A percentile compares a stretch with the other conserved stretches of the same genome.
These are phyloP conservation scores for Sebastiscus albofasciatus DNA, from an alignment of 2,797 vertebrate genomes.

Conservation along the genomic window DNA sequence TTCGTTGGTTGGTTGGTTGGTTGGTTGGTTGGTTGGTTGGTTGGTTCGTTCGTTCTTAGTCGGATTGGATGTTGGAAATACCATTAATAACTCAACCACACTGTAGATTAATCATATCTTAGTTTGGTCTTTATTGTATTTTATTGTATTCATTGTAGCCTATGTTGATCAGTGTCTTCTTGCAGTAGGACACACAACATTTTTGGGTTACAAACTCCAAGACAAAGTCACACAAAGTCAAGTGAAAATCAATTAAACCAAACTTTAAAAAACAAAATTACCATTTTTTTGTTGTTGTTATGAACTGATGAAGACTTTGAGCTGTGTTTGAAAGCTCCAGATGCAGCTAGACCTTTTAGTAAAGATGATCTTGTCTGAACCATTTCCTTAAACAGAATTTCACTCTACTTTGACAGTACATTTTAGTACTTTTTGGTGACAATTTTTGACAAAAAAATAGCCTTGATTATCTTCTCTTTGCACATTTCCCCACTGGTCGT, in stretches of 20 bases:
- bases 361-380: no score
- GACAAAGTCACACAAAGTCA: no score
- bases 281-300: no score
- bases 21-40: rapidly evolving
- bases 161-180: background rate
- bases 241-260: background rate
- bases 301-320: no score
- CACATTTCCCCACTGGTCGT: background rate
- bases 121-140: background rate
- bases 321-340: background rate
- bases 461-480: background rate
- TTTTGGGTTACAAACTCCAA: background rate
- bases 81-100: background rate
- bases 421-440: background rate
- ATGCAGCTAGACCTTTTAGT: background rate
- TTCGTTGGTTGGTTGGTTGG: no score
- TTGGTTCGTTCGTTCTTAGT: no score
- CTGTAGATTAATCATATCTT: background rate
- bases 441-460: background rate
- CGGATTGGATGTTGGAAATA: background rate
- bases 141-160: background rate
- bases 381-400: no score
- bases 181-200: background rate
- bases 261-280: background rate
- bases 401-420: background rate